phyloP scores from a whole-genome alignment of 2,113 vertebrate species.

The Psammodynastes pulverulentus region DNA sequence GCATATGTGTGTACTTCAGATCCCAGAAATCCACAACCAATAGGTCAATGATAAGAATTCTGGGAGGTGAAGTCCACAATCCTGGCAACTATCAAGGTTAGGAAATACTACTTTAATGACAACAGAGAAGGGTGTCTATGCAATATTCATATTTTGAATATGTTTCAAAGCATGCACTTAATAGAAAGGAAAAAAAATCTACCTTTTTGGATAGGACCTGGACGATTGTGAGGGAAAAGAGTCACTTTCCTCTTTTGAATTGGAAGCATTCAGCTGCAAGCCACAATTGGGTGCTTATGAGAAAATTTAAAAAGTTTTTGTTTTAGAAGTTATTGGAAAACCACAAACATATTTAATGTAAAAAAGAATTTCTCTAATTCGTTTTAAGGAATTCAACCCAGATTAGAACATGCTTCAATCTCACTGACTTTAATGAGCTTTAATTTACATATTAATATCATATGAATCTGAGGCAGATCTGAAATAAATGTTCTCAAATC shows the following conservation, averaged over 20 bases:
- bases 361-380: neutral
- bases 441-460: neutral
- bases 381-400: neutral
- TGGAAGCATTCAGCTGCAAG: constrained; percentile 53
- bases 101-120: neutral
- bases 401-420: neutral
- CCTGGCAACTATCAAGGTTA: neutral
- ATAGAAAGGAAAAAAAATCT: neutral
- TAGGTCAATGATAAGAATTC: too few species aligned
- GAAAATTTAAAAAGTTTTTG: constrained; percentile 18
- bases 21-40: neutral
- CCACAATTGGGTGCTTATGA: constrained; percentile 28
- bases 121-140: neutral
- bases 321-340: neutral
- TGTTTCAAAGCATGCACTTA: neutral
- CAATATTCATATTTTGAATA: neutral
- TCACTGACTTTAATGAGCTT: neutral
- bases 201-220: constrained; percentile 55
- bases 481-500: neutral
- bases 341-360: neutral
- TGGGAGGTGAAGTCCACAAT: neutral
- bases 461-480: neutral
- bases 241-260: constrained; percentile 40
- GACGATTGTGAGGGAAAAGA: constrained; percentile 28
- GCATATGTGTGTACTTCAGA: neutral